A percentile compares a stretch with the other conserved stretches of the same genome.
Evolutionary conservation across 2,888 invertebrate genomes (phyloP).

Genomic region (Pristionchus exspectatus): DNA sequence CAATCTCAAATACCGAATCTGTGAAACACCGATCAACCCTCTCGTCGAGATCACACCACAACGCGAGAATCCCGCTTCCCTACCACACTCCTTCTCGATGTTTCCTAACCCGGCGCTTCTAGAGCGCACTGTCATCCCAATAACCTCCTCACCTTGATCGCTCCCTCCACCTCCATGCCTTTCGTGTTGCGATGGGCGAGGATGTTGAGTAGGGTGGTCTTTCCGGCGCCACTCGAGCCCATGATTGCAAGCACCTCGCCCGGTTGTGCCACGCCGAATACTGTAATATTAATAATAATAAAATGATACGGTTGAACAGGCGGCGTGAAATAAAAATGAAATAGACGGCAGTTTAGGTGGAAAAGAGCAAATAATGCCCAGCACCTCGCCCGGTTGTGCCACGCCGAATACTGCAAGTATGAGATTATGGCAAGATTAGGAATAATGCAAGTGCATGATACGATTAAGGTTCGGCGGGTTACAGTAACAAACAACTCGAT

Average conservation of each 20-base stretch:
- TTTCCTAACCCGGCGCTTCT: no score
- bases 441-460: no score
- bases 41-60: background rate
- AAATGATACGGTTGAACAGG: no score
- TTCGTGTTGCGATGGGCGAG: slow-evolving; percentile 85
- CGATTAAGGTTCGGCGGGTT: no score
- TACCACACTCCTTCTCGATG: background rate
- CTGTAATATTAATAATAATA: no score
- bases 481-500: no score
- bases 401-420: slow-evolving; percentile 75
- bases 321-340: no score
- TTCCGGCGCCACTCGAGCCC: slow-evolving; percentile 82
- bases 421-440: no score
- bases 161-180: slow-evolving; percentile 58
- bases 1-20: background rate
- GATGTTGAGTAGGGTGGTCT: slow-evolving; percentile 90
- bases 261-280: slow-evolving; percentile 72
- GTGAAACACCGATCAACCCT: background rate
- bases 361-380: slow-evolving; percentile 65
- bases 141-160: slow-evolving; percentile 60
- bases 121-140: no score
- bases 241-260: slow-evolving; percentile 74
- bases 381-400: slow-evolving; percentile 75
- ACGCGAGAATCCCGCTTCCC: background rate
- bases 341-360: no score